Evolutionary conservation across 30 jellyfish, hydroid and myxozoan species (phyloP).

Genomic region (Aurelia sp.): DNA sequence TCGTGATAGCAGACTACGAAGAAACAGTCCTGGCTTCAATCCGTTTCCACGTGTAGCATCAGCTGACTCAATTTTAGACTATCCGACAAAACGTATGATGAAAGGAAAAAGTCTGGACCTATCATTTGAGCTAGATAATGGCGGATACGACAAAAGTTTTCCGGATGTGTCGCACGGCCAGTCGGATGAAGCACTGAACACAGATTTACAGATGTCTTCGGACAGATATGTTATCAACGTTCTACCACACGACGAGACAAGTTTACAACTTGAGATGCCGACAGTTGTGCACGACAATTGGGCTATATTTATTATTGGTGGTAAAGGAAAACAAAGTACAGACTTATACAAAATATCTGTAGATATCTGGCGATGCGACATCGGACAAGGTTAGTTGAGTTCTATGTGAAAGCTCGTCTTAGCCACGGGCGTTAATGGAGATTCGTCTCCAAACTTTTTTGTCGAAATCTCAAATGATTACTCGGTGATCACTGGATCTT

Average conservation of each 20-base stretch:
- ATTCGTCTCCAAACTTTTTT: too few species aligned
- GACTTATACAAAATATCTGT: constrained; percentile 67
- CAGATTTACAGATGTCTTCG: not conserved
- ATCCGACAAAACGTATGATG: constrained; percentile 13
- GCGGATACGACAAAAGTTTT: constrained; percentile 47
- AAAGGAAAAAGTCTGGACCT: constrained; percentile 65
- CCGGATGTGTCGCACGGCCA: constrained; percentile 34
- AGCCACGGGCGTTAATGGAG: too few species aligned
- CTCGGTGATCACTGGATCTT: too few species aligned
- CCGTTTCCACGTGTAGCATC: constrained; percentile 49
- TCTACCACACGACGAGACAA: constrained; percentile 11
- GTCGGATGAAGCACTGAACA: not conserved
- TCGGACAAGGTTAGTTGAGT: constrained; percentile 56
- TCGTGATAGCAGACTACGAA: constrained; percentile 12
- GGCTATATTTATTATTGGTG: constrained; percentile 64
- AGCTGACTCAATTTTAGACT: constrained; percentile 56
- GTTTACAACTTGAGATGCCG: constrained; percentile 10
- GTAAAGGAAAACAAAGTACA: constrained; percentile 55
- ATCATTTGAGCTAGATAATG: constrained; percentile 34
- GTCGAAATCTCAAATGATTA: too few species aligned
- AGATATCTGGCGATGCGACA: constrained; percentile 72
- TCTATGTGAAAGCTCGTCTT: too few species aligned
- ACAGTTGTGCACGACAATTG: constrained; percentile 19
- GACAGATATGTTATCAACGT: constrained; percentile 23
- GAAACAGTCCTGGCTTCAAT: constrained; percentile 7